Conservation (phyloP, 2,888 invertebrate genomes). For the Apamea sordens region DNA sequence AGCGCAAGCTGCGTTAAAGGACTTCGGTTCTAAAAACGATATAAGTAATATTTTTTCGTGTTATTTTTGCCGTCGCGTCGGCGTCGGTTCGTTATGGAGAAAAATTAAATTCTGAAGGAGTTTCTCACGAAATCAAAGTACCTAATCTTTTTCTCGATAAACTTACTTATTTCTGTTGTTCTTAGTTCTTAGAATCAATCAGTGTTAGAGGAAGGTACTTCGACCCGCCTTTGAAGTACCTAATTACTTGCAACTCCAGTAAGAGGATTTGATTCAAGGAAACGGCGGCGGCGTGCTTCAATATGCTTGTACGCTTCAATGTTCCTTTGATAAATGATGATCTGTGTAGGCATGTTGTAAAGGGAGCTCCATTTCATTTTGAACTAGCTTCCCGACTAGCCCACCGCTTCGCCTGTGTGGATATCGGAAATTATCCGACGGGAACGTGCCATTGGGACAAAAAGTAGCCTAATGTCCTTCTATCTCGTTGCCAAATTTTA, state of each 20-base stretch:
- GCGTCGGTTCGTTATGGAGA: too few relatives aligned
- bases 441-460: not conserved
- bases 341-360: not conserved
- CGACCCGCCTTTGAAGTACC: not conserved
- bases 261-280: constrained; percentile 21
- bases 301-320: constrained; percentile 6
- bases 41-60: too few relatives aligned
- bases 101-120: not conserved
- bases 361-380: not conserved
- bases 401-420: not conserved
- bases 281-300: constrained; percentile 1
- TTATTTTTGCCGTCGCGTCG: too few relatives aligned
- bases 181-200: not conserved
- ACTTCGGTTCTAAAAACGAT: too few relatives aligned
- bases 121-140: not conserved
- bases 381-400: too few relatives aligned
- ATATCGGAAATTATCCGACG: not conserved
- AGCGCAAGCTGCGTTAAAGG: too few relatives aligned
- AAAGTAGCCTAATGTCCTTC: not conserved
- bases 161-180: not conserved
- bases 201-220: not conserved
- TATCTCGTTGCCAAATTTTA: not conserved
- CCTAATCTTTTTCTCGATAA: not conserved
- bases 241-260: not conserved
- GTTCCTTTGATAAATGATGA: constrained; percentile 8